These are phyloP conservation scores for Huso huso DNA, from an alignment of 2,797 vertebrate species.

Conservation along the genomic window DNA sequence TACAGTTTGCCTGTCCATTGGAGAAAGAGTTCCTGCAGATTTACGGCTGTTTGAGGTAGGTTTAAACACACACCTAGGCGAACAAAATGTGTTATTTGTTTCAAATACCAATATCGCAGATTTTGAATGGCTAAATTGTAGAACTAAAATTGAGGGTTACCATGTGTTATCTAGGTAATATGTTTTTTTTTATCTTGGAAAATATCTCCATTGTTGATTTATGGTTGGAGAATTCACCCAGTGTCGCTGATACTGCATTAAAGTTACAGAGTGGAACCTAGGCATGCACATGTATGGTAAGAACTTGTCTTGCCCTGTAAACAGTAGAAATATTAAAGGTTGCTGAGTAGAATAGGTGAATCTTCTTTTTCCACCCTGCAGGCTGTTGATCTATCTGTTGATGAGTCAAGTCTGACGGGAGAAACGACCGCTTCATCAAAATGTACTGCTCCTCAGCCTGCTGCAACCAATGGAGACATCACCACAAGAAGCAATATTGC, in stretches of 20 bases:
- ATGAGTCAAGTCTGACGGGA: conserved; percentile 91
- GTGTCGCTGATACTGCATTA: too few relatives aligned
- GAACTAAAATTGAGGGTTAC: too few relatives aligned
- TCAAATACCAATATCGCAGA: too few relatives aligned
- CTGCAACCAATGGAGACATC: conserved; percentile 75
- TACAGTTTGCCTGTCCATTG: conserved; percentile 85
- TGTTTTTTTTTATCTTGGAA: too few relatives aligned
- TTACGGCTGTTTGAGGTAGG: conserved; percentile 85
- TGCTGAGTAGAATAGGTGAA: too few relatives aligned
- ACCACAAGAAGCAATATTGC: conserved; percentile 87
- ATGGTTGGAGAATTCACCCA: too few relatives aligned
- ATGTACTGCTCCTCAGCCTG: conserved; percentile 66
- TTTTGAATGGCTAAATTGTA: too few relatives aligned
- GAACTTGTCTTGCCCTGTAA: not conserved
- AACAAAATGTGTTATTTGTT: not conserved
- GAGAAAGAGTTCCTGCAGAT: conserved; percentile 91
- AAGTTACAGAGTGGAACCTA: not conserved
- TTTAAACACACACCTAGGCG: not conserved
- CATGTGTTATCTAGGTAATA: too few relatives aligned
- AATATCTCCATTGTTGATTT: too few relatives aligned
- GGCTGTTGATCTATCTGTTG: conserved; percentile 80
- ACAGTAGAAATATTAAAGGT: not conserved
- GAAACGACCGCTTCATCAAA: conserved; percentile 87
- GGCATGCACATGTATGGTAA: not conserved
- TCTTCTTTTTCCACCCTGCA: conserved; percentile 30